Base-by-base conservation (phyloP, 2,888 invertebrate genomes). In the Branchinecta sandiegonensis region DNA sequence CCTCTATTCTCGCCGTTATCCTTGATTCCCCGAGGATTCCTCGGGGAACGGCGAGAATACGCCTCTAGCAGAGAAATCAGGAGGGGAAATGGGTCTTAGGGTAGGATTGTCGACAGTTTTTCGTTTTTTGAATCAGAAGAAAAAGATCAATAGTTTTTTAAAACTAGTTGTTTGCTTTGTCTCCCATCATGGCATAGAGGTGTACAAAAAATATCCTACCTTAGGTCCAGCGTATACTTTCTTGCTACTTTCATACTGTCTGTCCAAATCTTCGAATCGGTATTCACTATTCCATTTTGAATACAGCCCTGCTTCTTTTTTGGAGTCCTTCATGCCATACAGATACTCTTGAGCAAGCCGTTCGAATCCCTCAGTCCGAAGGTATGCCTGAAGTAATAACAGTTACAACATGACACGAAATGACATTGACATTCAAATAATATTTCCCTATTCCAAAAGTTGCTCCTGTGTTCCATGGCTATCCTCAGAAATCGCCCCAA, bases 231-330 rank as follows among this genome's bases (percentile, higher is more conserved):
- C n/a, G 23, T 17, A 9, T 8, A 23, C 23, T 23, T 56, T 56
- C 63, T 56, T 23, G 14, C 63, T 56, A 17, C 23, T 56, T 56
- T 56, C 12, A 56, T 56, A 56, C 8, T n/a, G 14, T 56, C 23
- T 56, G 63, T 56, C 63, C 8, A 56, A 17, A 17, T 56, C 63
- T 56, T 56, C 63, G 14, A 56, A 23, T 9, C 23, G n/a, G 12
- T 56, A 56, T 56, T 56, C 63, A n/a, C 23, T 56, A 56, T 56
- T 23, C 63, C 63, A 56, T 56, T 56, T 10, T 56, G 63, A 56
- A 23, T 56, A 56, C 63, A 56, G 23, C 14, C 63, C 63, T 56
- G 23, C 63, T 56, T 56, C 63, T 17, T 10, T 56, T n/a, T n/a
- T 56, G n/a, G n/a, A 17, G 8, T 10, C 11, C 14, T 17, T 23